A percentile compares a stretch with the other conserved stretches of the same genome.
These are phyloP conservation scores for Sitophilus oryzae DNA, from an alignment of 1,140 invertebrate species.

Conservation along the genomic window DNA sequence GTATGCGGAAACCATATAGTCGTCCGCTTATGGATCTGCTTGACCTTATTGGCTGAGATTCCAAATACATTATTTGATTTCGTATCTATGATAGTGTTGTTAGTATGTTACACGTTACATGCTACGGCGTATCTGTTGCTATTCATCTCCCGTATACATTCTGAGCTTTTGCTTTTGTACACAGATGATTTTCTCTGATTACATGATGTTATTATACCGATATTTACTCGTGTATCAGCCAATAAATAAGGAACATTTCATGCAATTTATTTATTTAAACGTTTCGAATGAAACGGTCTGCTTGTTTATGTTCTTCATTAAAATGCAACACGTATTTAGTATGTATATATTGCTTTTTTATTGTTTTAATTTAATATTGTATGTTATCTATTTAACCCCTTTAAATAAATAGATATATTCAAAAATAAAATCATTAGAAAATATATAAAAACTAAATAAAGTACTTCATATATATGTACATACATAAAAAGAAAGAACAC, in stretches of 20 bases:
- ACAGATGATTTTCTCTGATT: background rate
- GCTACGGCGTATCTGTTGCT: conserved; percentile 3
- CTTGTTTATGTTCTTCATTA: too few relatives aligned
- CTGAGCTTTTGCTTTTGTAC: background rate
- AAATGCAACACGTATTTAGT: too few relatives aligned
- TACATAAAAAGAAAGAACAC: too few relatives aligned
- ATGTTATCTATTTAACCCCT: too few relatives aligned
- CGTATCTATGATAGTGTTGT: conserved; percentile 11
- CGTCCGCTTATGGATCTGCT: conserved; percentile 12
- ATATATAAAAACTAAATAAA: too few relatives aligned
- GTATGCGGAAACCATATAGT: conserved; percentile 11
- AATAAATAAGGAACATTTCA: background rate
- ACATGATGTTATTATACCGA: background rate
- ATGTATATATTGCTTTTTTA: too few relatives aligned
- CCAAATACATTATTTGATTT: conserved; percentile 19
- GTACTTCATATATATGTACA: too few relatives aligned
- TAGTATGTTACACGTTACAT: conserved; percentile 10
- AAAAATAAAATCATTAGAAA: too few relatives aligned
- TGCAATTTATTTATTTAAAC: too few relatives aligned
- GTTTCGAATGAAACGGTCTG: too few relatives aligned
- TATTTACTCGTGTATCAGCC: background rate
- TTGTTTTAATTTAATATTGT: too few relatives aligned
- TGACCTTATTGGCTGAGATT: conserved; percentile 16
- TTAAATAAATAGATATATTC: too few relatives aligned
- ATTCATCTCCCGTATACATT: conserved; percentile 4